A percentile compares a stretch with the other conserved stretches of the same genome.
These are phyloP conservation scores for Eutolmus rufibarbis DNA, from an alignment of 2,888 invertebrate genomes.

Conservation along the genomic window DNA sequence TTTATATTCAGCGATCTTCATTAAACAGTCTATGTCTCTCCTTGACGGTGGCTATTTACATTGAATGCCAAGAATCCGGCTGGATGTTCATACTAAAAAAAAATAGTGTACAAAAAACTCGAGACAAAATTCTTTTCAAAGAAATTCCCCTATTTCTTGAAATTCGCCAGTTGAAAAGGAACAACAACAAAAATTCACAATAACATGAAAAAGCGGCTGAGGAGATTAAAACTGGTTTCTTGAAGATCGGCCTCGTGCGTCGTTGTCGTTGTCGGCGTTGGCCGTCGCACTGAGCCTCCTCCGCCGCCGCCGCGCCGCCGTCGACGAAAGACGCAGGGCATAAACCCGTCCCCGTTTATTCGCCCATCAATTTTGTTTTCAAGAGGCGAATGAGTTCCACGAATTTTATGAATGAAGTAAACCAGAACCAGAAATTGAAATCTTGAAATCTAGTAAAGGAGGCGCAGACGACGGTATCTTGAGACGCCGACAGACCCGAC, in stretches of 20 bases:
- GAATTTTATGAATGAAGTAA: slow-evolving; percentile 37
- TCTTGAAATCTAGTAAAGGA: slow-evolving; percentile 13
- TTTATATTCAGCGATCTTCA: not conserved
- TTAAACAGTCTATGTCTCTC: not conserved
- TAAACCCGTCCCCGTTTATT: slow-evolving; percentile 23
- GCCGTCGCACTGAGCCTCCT: not conserved
- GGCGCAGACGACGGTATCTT: slow-evolving; percentile 6
- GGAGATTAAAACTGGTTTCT: slow-evolving; percentile 2
- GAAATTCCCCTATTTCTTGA: not conserved
- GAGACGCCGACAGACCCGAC: not conserved
- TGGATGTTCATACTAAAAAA: not conserved
- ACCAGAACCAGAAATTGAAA: slow-evolving; percentile 36
- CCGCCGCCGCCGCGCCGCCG: too few relatives aligned
- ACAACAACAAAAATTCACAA: not conserved
- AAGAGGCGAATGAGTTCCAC: slow-evolving; percentile 35
- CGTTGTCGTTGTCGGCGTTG: not conserved
- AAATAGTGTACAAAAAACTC: not conserved
- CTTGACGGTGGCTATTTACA: not conserved
- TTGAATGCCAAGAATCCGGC: not conserved
- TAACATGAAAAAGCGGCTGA: not conserved
- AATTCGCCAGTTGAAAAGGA: not conserved
- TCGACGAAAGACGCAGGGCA: not conserved
- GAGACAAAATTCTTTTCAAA: slow-evolving; percentile 2
- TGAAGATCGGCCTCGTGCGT: not conserved
- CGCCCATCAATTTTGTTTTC: slow-evolving; percentile 37